Percentiles rank a stretch among this genome's conserved stretches.
Evolutionary conservation across 1,140 invertebrate species (phyloP).

Genomic region (Hestina assimilis): DNA sequence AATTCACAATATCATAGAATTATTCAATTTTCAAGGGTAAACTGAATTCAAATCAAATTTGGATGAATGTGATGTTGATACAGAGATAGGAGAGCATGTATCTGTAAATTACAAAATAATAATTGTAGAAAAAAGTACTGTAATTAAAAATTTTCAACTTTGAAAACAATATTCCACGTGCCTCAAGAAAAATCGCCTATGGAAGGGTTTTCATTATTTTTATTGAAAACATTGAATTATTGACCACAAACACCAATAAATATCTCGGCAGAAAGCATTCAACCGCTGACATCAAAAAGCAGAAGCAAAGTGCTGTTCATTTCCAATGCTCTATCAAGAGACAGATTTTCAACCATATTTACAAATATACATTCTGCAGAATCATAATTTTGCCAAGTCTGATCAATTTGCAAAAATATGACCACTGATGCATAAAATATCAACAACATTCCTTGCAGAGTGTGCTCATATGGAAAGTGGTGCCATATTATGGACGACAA

Average conservation of each 20-base stretch:
- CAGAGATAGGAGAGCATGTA: too few relatives aligned
- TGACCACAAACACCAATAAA: slow-evolving; percentile 47
- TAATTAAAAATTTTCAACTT: too few relatives aligned
- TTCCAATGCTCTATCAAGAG: slow-evolving; percentile 43
- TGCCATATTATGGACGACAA: slow-evolving; percentile 70
- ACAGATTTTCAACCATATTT: slow-evolving; percentile 50
- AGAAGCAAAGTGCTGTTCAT: slow-evolving; percentile 55
- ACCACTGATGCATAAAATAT: slow-evolving; percentile 43
- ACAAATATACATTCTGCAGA: slow-evolving; percentile 47
- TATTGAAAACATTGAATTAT: slow-evolving; percentile 47
- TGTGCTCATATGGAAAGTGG: slow-evolving; percentile 53
- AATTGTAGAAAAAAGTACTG: too few relatives aligned
- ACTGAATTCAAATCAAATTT: too few relatives aligned
- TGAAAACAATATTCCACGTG: too few relatives aligned
- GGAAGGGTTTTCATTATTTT: slow-evolving; percentile 49
- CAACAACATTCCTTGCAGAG: slow-evolving; percentile 61
- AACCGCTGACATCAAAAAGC: slow-evolving; percentile 45
- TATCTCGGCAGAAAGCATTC: slow-evolving; percentile 49
- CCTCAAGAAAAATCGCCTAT: slow-evolving; percentile 17
- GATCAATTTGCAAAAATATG: slow-evolving; percentile 53
- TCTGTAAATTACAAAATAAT: too few relatives aligned
- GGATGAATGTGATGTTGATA: too few relatives aligned
- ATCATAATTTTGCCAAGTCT: slow-evolving; percentile 48
- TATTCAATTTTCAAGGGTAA: too few relatives aligned
- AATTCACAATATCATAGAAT: too few relatives aligned